Conservation (phyloP, 2,888 invertebrate genomes). For the Acanthococcus lagerstroemiae region DNA sequence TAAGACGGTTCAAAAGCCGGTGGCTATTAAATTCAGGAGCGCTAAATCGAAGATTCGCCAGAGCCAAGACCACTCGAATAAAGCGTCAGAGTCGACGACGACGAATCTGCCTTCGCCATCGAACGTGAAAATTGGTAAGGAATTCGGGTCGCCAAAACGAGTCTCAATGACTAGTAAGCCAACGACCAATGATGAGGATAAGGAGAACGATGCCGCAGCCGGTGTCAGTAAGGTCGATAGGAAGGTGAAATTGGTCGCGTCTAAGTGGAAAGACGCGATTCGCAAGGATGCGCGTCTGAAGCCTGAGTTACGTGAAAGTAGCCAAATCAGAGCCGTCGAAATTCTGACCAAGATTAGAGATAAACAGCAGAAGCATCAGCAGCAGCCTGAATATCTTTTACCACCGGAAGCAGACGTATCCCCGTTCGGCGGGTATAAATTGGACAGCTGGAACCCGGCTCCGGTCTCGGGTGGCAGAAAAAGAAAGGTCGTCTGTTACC, state of each 20-base stretch:
- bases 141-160: not conserved
- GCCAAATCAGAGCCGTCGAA: not conserved
- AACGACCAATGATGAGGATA: not conserved
- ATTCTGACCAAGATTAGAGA: not conserved
- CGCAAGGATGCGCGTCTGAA: constrained; percentile 4
- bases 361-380: not conserved
- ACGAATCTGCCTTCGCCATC: not conserved
- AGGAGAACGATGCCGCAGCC: too few species aligned
- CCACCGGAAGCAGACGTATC: too few species aligned
- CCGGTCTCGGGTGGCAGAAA: constrained; percentile 31
- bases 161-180: not conserved
- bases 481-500: constrained; percentile 47
- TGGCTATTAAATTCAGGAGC: constrained; percentile 18
- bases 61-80: not conserved
- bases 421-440: constrained; percentile 10
- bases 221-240: too few species aligned
- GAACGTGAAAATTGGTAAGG: not conserved
- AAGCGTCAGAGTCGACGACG: not conserved
- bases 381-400: not conserved
- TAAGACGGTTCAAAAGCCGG: constrained; percentile 20
- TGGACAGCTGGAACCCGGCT: constrained; percentile 23
- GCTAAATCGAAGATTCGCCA: constrained; percentile 1
- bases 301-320: not conserved
- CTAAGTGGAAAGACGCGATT: constrained; percentile 15
- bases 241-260: not conserved